A percentile compares a stretch with the other conserved stretches of the same genome.
phyloP scores from a whole-genome alignment of 2,888 invertebrate genomes.

The Cephus runcator region DNA sequence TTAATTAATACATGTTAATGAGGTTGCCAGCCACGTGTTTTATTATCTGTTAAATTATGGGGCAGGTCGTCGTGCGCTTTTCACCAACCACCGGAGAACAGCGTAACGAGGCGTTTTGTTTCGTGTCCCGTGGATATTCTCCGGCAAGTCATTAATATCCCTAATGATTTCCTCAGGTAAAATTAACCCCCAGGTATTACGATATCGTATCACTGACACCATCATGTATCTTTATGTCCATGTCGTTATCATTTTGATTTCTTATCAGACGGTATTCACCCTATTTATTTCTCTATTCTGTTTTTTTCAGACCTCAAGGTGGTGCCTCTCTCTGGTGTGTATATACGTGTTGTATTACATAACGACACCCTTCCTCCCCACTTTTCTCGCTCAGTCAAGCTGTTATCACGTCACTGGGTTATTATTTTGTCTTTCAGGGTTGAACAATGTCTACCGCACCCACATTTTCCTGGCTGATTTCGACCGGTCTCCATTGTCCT shows the following conservation, averaged over 20 bases:
- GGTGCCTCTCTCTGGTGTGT: neutral
- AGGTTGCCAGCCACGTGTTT: neutral
- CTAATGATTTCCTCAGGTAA: neutral
- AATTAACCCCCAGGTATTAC: neutral
- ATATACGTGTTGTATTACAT: neutral
- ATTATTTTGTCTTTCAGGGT: neutral
- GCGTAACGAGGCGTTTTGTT: neutral
- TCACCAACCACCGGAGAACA: neutral
- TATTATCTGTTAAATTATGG: neutral
- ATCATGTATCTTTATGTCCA: neutral
- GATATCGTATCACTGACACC: neutral
- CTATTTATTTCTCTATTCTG: neutral
- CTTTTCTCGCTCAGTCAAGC: neutral
- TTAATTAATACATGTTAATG: neutral
- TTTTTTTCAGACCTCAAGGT: neutral
- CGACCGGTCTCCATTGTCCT: neutral
- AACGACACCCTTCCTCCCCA: neutral
- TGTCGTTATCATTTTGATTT: neutral
- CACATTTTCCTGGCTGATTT: neutral
- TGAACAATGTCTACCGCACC: neutral
- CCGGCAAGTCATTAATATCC: neutral
- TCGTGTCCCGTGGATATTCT: neutral
- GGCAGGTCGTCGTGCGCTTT: too few species aligned
- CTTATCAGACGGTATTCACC: neutral
- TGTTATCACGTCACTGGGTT: neutral